Base-by-base conservation (phyloP, 2,888 invertebrate genomes). In the Xylocampa areola region DNA sequence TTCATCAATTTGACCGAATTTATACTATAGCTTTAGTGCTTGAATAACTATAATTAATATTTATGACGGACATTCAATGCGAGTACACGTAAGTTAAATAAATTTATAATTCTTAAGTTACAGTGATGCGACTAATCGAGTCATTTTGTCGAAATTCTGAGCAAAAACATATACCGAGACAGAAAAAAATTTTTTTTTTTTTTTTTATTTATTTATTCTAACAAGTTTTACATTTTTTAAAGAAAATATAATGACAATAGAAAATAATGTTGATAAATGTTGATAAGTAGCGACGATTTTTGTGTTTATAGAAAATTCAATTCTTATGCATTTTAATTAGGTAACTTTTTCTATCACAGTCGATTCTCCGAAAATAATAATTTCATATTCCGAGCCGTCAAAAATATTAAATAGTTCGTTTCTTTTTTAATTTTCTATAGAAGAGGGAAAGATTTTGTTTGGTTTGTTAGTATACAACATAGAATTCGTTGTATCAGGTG, bases 311-410 rank as follows among this genome's bases (percentile, higher is more conserved):
- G 67, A 53, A 73, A 37, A 72, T 76, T 83, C 80, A 84, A 84
- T 85, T 83, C 82, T 79, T 80, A 78, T 65, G 80, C 78, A 77
- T 80, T 83, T 80, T 70, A 73, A 62, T 60, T 84, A 86, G 84
- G 84, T 86, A 86, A 84, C 82, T 77, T 78, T 76, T 71, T 49
- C 79, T 88, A 88, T 88, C 88, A 88, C 88, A 88, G 88, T 72
- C 77, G 61, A 75, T 79, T 78, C 72, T 73, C 70, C 62, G 45
- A 61, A 47, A 59, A 72, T 58, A 60, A 57, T 61, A 50, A 68
- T 70, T 69, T 53, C 62, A 36, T 67, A 61, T 54, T 68, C 68
- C 53, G 61, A 75, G 73, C 88, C 87, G 86, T 86, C 88, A 87
- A 81, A 82, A 87, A 87, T 87, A 88, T 87, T 87, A 85, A 82